Base-by-base conservation (phyloP, 2,888 invertebrate species). In the Drosophila seclusa region DNA sequence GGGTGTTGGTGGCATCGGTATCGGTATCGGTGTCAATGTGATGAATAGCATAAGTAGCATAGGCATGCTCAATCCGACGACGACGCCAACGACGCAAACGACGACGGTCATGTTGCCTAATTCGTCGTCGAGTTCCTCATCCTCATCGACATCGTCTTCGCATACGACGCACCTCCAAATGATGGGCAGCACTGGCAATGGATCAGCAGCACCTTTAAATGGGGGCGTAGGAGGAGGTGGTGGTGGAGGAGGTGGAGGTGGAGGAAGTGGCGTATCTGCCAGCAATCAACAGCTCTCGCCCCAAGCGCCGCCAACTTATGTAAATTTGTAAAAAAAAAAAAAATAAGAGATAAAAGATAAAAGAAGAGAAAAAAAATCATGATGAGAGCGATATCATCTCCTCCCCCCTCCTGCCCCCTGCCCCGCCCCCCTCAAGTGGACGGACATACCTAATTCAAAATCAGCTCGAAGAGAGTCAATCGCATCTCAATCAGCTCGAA, bases 291-390 rank as follows among this genome's bases (percentile, higher is more conserved):
- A 94, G 82, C 93, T 93, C 77, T 94, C 95, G 88, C 96, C 96
- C 77, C 97, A 97, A 94, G 97, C 97, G 94, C 97, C 97, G 94
- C 97, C 97, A 89, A 97, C 98, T 91, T 98, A 98, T 95, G 98
- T 97, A 94, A 97, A 97, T 96, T 97, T 97, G 83, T 92, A 92
- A 91, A 77, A 67, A 45, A 32, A 38, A 38, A 11, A 40, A n/a
- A 8, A 3, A 29, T 29, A 29, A 29, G 29, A 29, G 29, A 21
- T 21, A 21, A 24, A 4, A 24, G 7, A 8, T 8, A 16, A 16
- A 24, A 16, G 21, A 45, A 45, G 1, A 45, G 21, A 21, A 21
- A 21, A 21, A 24, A 24, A 4, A 45, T 16, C 24, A 45, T 45
- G 16, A 45, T 24, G 8, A 38, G 38, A 38, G 38, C 38, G 18